Base-by-base conservation (phyloP, 1,140 invertebrate species). In the Bombus superbus region DNA sequence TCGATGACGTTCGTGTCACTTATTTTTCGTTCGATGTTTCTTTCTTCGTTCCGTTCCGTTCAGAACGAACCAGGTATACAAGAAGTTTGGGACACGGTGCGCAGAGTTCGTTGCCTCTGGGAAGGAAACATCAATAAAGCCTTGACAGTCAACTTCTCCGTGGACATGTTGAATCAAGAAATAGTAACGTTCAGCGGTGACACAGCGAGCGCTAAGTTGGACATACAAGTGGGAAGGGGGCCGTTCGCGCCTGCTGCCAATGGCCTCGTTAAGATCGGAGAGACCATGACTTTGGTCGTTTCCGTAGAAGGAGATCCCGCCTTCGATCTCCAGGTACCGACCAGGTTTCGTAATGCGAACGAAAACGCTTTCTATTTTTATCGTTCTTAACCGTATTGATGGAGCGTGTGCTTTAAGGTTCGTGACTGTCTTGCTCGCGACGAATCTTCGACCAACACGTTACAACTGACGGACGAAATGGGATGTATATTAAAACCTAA, bases 401-500 rank as follows among this genome's bases (percentile, higher is more conserved):
- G 13, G 44, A 18, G 1, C 22, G 42, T 15, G 32, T 72, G 42
- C 15, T 76, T 47, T 9, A 64, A 95, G 94, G 97, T 97, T 0
- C 96, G 97, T 91, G 97, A 98, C 88, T 98, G 98, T 90, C 94
- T 97, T 42, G 98, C 98, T 10, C 96, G 96, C 59, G 97, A 98
- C 89, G 95, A 96, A 10, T 94, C 95, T 0, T 96, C 96, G 4
- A 95, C 96, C 40, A 97, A 97, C 88, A 94, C 96, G 9, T 96
- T 98, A 18, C 95, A 96, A 15, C 93, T 98, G 22, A 98, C 97
- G 3, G 98, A 98, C 92, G 96, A 96, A 72, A 95, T 96, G 57
- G 98, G 98, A 15, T 98, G 98, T 90, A 96, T 98, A 22, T 90
- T 98, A 4, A 98, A 98, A 93, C 97, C 97, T 0, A 98, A 98